phyloP scores from a whole-genome alignment of 2,113 vertebrate genomes.

The Dromas ardeola region DNA sequence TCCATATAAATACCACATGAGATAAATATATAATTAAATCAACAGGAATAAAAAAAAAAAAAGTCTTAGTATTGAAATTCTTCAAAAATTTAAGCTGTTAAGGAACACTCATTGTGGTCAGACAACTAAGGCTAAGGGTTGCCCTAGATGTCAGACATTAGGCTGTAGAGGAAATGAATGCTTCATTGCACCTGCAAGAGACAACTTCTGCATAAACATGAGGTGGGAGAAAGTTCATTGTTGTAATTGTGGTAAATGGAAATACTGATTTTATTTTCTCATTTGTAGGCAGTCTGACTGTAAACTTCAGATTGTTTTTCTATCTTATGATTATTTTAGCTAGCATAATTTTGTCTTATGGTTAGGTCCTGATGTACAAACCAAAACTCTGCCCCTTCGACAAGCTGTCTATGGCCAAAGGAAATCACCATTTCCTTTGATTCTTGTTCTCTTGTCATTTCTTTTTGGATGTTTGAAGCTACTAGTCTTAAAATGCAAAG shows the following conservation, averaged over 20 bases:
- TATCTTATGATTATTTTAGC: neutral
- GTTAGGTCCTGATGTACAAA: neutral
- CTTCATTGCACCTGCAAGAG: neutral
- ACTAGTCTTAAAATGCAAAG: neutral
- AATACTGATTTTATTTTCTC: neutral
- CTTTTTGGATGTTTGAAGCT: fast-evolving
- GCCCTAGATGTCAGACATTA: neutral
- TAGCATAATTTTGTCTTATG: neutral
- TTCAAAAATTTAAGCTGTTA: neutral
- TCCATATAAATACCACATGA: neutral
- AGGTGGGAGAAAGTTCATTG: neutral
- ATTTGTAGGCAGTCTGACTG: neutral
- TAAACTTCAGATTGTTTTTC: neutral
- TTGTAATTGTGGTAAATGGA: neutral
- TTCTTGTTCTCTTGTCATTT: neutral
- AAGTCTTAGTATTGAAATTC: neutral
- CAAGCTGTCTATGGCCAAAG: neutral
- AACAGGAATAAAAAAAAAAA: neutral
- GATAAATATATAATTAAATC: neutral
- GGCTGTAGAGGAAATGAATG: neutral
- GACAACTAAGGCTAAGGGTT: neutral
- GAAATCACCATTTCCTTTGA: neutral
- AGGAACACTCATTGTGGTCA: neutral
- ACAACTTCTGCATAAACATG: neutral
- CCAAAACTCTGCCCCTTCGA: neutral